Evolutionary conservation across 1,140 invertebrate genomes (phyloP).

Genomic region (Papilio polytes): DNA sequence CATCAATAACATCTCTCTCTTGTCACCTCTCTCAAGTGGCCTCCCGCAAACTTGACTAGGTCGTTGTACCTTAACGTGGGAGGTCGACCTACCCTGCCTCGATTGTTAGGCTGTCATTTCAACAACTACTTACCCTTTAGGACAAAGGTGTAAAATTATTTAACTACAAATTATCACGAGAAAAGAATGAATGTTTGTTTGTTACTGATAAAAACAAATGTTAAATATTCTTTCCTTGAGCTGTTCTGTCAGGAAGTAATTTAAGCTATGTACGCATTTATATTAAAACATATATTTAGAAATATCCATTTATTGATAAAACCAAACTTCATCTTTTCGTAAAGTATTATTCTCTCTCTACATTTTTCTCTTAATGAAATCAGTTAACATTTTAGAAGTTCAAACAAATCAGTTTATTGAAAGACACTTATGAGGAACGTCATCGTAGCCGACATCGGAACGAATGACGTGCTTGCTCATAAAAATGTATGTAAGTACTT

Average conservation of each 20-base stretch:
- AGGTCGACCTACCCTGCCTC: not conserved
- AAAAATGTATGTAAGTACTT: not conserved
- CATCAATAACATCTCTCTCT: not conserved
- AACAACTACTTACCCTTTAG: not conserved
- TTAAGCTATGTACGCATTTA: not conserved
- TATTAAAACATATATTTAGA: not conserved
- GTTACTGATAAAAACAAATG: not conserved
- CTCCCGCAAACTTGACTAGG: not conserved
- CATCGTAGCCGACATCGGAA: not conserved
- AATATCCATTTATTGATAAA: not conserved
- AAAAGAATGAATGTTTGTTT: not conserved
- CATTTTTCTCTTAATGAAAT: not conserved
- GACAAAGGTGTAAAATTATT: not conserved
- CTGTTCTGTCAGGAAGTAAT: not conserved
- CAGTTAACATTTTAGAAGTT: conserved; percentile 1
- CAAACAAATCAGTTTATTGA: not conserved
- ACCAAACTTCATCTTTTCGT: no score
- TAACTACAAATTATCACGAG: no score
- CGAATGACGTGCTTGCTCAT: not conserved
- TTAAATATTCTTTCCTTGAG: not conserved
- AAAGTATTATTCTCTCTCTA: not conserved
- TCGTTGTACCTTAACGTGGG: not conserved
- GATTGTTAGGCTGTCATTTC: not conserved
- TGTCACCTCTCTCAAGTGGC: not conserved
- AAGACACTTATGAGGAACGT: not conserved